phyloP scores from a whole-genome alignment of 2,888 invertebrate species.

The Sinhomidia bicolor region DNA sequence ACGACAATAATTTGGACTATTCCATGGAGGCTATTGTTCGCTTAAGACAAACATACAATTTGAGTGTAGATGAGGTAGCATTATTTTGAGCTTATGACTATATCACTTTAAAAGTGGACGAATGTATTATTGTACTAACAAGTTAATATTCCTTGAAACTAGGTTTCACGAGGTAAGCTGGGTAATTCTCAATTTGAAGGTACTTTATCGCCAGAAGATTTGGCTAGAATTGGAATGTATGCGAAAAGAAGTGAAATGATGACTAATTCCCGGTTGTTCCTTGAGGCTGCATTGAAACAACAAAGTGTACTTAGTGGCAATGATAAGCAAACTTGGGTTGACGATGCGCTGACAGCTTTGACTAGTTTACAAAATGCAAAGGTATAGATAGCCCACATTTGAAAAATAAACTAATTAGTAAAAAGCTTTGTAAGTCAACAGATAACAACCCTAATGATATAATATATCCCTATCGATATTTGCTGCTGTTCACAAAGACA shows the following conservation, averaged over 20 bases:
- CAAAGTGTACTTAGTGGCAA: not conserved
- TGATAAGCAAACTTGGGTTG: not conserved
- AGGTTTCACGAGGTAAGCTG: constrained; percentile 59
- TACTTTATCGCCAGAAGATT: constrained; percentile 49
- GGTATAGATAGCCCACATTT: too few species aligned
- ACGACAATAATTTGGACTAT: constrained; percentile 29
- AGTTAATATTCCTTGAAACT: not conserved
- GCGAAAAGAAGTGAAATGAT: constrained; percentile 43
- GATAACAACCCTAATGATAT: too few species aligned
- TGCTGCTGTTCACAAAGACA: too few species aligned
- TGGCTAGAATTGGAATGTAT: constrained; percentile 60
- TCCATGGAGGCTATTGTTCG: constrained; percentile 65
- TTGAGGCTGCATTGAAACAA: constrained; percentile 47
- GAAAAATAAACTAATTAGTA: too few species aligned
- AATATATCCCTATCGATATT: too few species aligned
- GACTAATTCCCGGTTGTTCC: constrained; percentile 62
- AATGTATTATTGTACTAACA: too few species aligned
- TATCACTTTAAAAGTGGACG: too few species aligned
- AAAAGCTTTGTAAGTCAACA: too few species aligned
- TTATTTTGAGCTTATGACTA: too few species aligned
- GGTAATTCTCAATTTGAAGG: constrained; percentile 31
- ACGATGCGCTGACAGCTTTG: not conserved
- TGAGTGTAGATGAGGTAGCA: constrained; percentile 60
- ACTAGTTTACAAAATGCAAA: not conserved
- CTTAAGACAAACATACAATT: constrained; percentile 71